A percentile compares a stretch with the other conserved stretches of the same genome.
These are phyloP conservation scores for Xyrichtys novacula DNA, from an alignment of 2,797 vertebrate species.

Conservation along the genomic window DNA sequence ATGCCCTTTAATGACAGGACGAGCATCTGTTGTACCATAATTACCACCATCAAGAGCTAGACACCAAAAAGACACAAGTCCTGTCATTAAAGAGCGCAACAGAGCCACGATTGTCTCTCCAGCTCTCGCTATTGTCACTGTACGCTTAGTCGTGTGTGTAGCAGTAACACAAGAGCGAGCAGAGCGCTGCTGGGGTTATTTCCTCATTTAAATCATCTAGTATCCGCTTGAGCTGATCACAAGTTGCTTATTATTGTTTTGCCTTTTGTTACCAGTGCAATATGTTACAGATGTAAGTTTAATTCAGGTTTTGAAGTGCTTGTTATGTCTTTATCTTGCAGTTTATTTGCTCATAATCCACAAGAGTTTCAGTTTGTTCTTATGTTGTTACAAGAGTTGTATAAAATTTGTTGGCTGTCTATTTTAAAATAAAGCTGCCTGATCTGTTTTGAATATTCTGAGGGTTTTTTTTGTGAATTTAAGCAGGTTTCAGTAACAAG, in stretches of 20 bases:
- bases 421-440: constrained; percentile 65
- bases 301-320: constrained; percentile 9
- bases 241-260: constrained; percentile 36
- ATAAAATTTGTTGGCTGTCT: constrained; percentile 26
- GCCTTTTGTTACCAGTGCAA: constrained; percentile 62
- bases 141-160: constrained; percentile 40
- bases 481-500: no score
- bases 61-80: constrained; percentile 33
- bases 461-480: neutral
- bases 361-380: constrained; percentile 37
- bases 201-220: constrained; percentile 21
- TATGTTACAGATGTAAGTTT: constrained; percentile 28
- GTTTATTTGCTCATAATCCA: neutral
- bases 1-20: constrained; percentile 41
- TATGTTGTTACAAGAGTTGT: constrained; percentile 42
- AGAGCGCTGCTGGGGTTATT: constrained; percentile 1
- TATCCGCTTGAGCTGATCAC: constrained; percentile 29
- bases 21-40: constrained; percentile 32
- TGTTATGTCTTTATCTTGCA: constrained; percentile 34
- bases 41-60: constrained; percentile 24
- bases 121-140: constrained; percentile 22
- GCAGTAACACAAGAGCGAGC: constrained; percentile 30
- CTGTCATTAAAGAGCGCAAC: constrained; percentile 46
- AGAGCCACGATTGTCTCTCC: constrained; percentile 21
- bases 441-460: constrained; percentile 44